phyloP scores from a whole-genome alignment of 1,140 invertebrate genomes.

The Calephelis virginiensis region DNA sequence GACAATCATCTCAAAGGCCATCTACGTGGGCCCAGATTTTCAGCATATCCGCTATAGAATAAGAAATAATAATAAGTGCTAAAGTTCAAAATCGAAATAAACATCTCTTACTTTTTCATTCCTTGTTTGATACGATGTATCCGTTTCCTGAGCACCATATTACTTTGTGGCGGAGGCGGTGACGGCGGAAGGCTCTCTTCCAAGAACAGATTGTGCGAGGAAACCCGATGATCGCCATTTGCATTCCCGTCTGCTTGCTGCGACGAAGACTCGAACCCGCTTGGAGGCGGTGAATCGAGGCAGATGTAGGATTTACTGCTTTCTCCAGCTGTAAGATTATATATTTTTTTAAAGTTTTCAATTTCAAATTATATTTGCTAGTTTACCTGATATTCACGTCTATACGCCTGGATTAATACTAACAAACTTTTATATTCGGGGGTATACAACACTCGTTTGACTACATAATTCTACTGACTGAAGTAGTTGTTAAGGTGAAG shows the following conservation, averaged over 20 bases:
- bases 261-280: constrained; percentile 68
- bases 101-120: constrained; percentile 84
- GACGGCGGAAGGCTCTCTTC: constrained; percentile 79
- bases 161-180: constrained; percentile 85
- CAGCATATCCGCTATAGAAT: no score
- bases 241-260: constrained; percentile 59
- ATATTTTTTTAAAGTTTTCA: no score
- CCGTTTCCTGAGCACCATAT: constrained; percentile 90
- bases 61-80: no score
- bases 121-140: constrained; percentile 92
- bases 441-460: no score
- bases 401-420: no score
- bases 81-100: background rate
- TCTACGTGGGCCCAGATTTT: no score
- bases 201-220: constrained; percentile 70
- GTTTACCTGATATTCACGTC: no score
- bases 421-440: no score
- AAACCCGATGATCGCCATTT: constrained; percentile 64
- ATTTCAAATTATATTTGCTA: no score
- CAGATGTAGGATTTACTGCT: constrained; percentile 83
- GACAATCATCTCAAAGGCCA: no score
- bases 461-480: no score
- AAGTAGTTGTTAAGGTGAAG: no score
- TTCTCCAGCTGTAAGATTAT: constrained; percentile 75
- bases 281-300: constrained; percentile 80